Percentiles rank a stretch among this genome's conserved stretches.
Evolutionary conservation across 1,140 invertebrate species (phyloP).

Genomic region (Helicorthomorpha holstii): DNA sequence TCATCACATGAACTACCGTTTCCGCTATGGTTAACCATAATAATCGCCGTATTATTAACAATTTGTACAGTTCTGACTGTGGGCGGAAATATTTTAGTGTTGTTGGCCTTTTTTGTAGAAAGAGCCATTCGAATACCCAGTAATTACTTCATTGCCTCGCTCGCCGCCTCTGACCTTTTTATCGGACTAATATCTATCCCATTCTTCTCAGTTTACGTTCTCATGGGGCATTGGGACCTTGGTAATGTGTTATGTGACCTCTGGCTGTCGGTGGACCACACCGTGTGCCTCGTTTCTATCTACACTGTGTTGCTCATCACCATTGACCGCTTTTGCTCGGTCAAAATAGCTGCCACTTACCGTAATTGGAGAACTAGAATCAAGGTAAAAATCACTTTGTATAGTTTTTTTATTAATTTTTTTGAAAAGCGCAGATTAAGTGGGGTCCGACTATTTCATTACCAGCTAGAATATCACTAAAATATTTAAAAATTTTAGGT

Average conservation of each 20-base stretch:
- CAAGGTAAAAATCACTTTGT: too few species aligned
- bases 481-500: too few species aligned
- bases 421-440: too few species aligned
- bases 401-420: too few species aligned
- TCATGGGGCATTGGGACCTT: slow-evolving; percentile 92
- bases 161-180: slow-evolving; percentile 93
- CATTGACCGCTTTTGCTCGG: slow-evolving; percentile 95
- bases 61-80: slow-evolving; percentile 82
- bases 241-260: slow-evolving; percentile 91
- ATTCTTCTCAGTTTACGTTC: slow-evolving; percentile 88
- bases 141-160: slow-evolving; percentile 97
- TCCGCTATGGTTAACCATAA: slow-evolving; percentile 70
- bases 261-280: slow-evolving; percentile 98
- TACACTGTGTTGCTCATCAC: slow-evolving; percentile 98
- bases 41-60: slow-evolving; percentile 76
- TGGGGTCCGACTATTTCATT: too few species aligned
- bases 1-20: slow-evolving; percentile 49
- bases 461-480: too few species aligned
- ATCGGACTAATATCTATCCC: slow-evolving; percentile 94
- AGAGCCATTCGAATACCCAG: slow-evolving; percentile 92
- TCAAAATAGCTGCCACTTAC: slow-evolving; percentile 96
- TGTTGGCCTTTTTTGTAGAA: slow-evolving; percentile 92
- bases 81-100: slow-evolving; percentile 87
- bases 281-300: slow-evolving; percentile 95
- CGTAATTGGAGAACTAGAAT: slow-evolving; percentile 91